These are phyloP conservation scores for Condylura cristata DNA, from an alignment of 2,113 vertebrate species.

Conservation along the genomic window DNA sequence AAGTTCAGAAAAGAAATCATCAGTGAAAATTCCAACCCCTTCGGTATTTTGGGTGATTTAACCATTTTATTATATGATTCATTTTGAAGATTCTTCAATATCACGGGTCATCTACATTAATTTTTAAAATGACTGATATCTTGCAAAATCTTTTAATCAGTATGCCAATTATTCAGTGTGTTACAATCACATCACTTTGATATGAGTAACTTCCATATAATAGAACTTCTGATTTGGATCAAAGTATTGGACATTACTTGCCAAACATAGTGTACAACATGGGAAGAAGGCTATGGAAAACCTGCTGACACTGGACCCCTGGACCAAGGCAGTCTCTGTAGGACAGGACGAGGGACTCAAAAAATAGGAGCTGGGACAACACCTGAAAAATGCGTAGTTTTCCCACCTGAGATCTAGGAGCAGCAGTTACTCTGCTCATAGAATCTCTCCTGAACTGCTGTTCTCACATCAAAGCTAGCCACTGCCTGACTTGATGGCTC, in stretches of 20 bases:
- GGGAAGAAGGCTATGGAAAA: background rate
- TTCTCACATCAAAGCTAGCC: background rate
- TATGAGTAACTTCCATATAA: background rate
- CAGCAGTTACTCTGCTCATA: accelerated
- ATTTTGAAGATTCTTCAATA: background rate
- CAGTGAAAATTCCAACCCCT: background rate
- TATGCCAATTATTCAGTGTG: background rate
- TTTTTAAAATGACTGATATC: background rate
- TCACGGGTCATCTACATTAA: background rate
- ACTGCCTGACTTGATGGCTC: background rate
- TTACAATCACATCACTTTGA: background rate
- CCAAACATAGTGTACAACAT: background rate
- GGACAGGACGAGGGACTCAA: background rate
- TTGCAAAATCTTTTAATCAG: background rate
- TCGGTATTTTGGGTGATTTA: background rate
- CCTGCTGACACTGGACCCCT: background rate
- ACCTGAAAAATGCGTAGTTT: background rate
- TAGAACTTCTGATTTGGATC: background rate
- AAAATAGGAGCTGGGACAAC: no score
- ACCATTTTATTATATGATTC: background rate
- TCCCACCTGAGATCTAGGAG: no score
- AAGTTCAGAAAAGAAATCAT: background rate
- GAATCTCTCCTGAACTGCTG: background rate
- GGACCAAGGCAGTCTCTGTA: background rate
- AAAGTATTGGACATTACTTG: background rate